phyloP scores from a whole-genome alignment of 2,888 invertebrate genomes.

The Tubulanus polymorphus region DNA sequence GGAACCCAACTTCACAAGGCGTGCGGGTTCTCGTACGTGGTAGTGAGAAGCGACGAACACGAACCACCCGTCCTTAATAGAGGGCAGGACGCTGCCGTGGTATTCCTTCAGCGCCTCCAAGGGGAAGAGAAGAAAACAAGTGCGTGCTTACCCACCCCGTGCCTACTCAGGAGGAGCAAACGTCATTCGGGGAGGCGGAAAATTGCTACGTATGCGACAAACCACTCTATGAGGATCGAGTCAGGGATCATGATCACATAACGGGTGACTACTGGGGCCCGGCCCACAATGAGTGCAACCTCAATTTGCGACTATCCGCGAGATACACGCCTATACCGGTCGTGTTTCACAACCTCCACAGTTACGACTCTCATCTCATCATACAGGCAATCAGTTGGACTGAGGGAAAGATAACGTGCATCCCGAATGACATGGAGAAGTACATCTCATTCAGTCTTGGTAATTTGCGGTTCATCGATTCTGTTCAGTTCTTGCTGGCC shows the following conservation, averaged over 20 bases:
- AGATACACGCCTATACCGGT: slow-evolving; percentile 15
- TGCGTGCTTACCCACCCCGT: not conserved
- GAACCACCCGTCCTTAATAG: slow-evolving; percentile 13
- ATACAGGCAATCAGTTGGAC: slow-evolving; percentile 15
- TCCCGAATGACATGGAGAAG: slow-evolving; percentile 20
- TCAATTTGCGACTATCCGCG: slow-evolving; percentile 12
- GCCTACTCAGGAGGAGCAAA: not conserved
- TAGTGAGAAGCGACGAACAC: slow-evolving; percentile 9
- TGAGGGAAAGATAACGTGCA: not conserved
- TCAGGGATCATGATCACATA: slow-evolving; percentile 21
- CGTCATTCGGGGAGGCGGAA: not conserved
- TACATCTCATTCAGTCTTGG: slow-evolving; percentile 23
- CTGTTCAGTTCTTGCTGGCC: slow-evolving; percentile 11
- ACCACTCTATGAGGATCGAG: slow-evolving; percentile 1
- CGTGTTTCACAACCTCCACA: slow-evolving; percentile 20
- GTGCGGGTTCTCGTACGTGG: slow-evolving; percentile 11
- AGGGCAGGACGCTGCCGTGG: slow-evolving; percentile 6
- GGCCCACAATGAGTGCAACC: slow-evolving; percentile 17
- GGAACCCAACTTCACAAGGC: slow-evolving; percentile 10
- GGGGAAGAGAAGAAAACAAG: slow-evolving; percentile 8
- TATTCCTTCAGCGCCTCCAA: slow-evolving; percentile 6
- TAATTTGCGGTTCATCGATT: slow-evolving; percentile 24
- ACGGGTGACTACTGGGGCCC: slow-evolving; percentile 19
- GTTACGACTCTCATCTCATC: slow-evolving; percentile 19
- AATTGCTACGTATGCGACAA: slow-evolving; percentile 11